Conservation (phyloP, 2,797 vertebrate genomes). For the Aselliscus stoliczkanus region DNA sequence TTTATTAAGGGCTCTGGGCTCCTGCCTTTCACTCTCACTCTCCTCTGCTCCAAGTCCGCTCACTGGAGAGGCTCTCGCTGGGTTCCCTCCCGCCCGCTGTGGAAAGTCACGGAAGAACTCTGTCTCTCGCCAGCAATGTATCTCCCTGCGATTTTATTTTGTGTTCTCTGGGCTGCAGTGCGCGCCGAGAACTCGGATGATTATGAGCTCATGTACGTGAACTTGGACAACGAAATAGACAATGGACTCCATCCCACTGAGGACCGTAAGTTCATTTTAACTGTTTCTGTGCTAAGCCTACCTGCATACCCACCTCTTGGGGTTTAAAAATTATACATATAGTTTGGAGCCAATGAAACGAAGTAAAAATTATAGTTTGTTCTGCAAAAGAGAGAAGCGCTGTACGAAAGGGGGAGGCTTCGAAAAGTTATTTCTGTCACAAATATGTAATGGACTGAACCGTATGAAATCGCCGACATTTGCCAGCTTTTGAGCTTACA, state of each 20-base stretch:
- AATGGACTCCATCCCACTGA: conserved; percentile 76
- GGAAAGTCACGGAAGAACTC: conserved; percentile 21
- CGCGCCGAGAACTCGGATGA: conserved; percentile 79
- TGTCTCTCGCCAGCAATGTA: conserved; percentile 55
- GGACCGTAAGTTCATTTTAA: conserved; percentile 79
- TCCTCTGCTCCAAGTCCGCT: conserved; percentile 8
- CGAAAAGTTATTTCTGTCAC: background rate
- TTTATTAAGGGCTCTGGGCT: conserved; percentile 82
- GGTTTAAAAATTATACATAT: background rate
- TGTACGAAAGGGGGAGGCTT: background rate
- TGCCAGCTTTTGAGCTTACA: background rate
- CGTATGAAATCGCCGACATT: background rate
- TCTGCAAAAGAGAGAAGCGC: background rate
- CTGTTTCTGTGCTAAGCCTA: background rate
- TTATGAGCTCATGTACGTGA: conserved; percentile 83
- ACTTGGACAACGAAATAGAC: conserved; percentile 83
- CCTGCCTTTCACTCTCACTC: conserved; percentile 61
- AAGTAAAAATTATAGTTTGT: background rate
- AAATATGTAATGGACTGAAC: background rate
- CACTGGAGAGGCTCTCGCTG: background rate
- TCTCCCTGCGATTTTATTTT: conserved; percentile 60
- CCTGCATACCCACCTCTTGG: background rate
- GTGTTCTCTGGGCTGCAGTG: conserved; percentile 76
- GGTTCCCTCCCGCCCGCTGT: background rate
- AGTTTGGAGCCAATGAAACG: background rate